Conservation (phyloP, 2,113 vertebrate genomes). For the Brachionichthys hirsutus region DNA sequence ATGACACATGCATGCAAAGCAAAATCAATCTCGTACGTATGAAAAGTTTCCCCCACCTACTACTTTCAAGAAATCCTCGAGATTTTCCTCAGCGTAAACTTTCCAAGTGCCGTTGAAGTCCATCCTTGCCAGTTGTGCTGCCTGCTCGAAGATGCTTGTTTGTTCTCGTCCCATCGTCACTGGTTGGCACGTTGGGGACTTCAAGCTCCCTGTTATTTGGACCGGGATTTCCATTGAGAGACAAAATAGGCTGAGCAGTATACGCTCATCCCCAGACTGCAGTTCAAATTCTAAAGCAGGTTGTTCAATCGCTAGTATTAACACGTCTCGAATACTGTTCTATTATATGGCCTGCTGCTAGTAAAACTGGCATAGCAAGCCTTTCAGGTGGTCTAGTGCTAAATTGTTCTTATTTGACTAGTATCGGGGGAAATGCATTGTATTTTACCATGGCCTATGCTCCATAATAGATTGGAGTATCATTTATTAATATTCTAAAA, state of each 20-base stretch:
- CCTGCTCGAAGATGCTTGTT: slow-evolving; percentile 18
- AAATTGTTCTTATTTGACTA: no score
- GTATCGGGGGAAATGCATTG: no score
- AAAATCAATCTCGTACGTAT: background rate
- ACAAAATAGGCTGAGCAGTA: background rate
- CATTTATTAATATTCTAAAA: no score
- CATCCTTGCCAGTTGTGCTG: slow-evolving; percentile 59
- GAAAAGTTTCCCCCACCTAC: slow-evolving; percentile 75
- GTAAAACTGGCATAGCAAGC: no score
- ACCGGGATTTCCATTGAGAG: slow-evolving; percentile 33
- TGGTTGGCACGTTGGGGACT: slow-evolving; percentile 65
- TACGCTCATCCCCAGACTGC: no score
- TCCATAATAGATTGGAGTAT: no score
- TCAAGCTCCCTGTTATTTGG: slow-evolving; percentile 65
- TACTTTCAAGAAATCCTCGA: slow-evolving; percentile 78
- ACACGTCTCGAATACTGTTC: no score
- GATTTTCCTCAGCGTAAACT: slow-evolving; percentile 81
- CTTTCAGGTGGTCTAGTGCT: no score
- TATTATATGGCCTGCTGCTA: no score
- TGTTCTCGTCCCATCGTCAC: background rate
- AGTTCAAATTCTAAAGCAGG: no score
- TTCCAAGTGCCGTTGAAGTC: slow-evolving; percentile 84
- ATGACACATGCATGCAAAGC: accelerated
- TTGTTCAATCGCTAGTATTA: no score
- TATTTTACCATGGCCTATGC: no score